Conservation (phyloP, 92 coral and sea anemone species). For the Zoanthus gigantus region DNA sequence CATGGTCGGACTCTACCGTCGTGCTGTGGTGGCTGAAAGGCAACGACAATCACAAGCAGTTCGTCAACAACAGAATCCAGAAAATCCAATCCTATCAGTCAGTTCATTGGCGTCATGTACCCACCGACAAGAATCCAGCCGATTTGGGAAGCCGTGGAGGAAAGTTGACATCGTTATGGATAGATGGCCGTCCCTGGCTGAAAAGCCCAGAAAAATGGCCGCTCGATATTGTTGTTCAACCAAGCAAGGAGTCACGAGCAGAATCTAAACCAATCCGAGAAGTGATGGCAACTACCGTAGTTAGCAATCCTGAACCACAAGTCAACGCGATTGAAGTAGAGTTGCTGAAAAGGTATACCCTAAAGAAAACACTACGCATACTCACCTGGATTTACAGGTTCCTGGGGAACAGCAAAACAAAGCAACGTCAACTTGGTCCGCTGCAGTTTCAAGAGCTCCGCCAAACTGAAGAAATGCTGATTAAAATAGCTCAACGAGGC, state of each 20-base stretch:
- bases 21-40: constrained; percentile 39
- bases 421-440: constrained; percentile 1
- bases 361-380: constrained; percentile 26
- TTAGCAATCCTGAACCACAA: not conserved
- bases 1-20: constrained; percentile 28
- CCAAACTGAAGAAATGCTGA: constrained; percentile 6
- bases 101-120: constrained; percentile 32
- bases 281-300: constrained; percentile 17
- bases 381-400: constrained; percentile 18
- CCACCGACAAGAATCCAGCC: constrained; percentile 26
- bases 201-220: constrained; percentile 47
- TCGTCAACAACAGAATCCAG: constrained; percentile 15
- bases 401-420: constrained; percentile 13
- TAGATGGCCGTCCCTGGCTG: constrained; percentile 49
- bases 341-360: constrained; percentile 13
- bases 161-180: not conserved
- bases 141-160: constrained; percentile 37
- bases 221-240: not conserved
- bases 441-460: constrained; percentile 21
- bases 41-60: constrained; percentile 28
- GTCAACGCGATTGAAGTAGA: not conserved
- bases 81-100: constrained; percentile 17
- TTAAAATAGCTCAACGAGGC: constrained; percentile 1
- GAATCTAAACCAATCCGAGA: constrained; percentile 30
- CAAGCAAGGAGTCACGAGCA: constrained; percentile 22